phyloP scores from a whole-genome alignment of 2,888 invertebrate species.

The Plutella xylostella region DNA sequence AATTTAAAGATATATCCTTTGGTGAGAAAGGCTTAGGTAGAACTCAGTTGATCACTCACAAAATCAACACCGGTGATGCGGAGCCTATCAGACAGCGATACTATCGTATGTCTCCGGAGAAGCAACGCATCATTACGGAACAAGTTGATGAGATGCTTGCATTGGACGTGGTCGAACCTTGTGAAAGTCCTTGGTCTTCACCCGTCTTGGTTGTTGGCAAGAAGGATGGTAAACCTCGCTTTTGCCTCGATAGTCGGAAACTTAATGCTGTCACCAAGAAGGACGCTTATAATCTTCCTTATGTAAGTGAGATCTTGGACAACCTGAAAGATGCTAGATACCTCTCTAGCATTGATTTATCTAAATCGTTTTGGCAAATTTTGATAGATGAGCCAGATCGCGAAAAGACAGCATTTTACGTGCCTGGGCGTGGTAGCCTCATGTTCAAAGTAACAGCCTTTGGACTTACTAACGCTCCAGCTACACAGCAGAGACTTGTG shows the following conservation, averaged over 20 bases:
- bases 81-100: slow-evolving; percentile 20
- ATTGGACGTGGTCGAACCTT: slow-evolving; percentile 5
- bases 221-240: slow-evolving; percentile 15
- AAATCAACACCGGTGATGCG: slow-evolving; percentile 20
- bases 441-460: slow-evolving; percentile 6
- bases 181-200: slow-evolving; percentile 20
- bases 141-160: not conserved
- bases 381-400: slow-evolving; percentile 12
- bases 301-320: slow-evolving; percentile 8
- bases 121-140: slow-evolving; percentile 10
- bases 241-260: slow-evolving; percentile 19
- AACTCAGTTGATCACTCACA: slow-evolving; percentile 19
- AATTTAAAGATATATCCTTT: slow-evolving; percentile 15
- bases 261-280: slow-evolving; percentile 11
- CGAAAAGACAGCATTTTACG: slow-evolving; percentile 13
- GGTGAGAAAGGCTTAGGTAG: slow-evolving; percentile 16
- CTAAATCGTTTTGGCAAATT: slow-evolving; percentile 7
- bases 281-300: slow-evolving; percentile 2
- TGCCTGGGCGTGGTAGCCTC: slow-evolving; percentile 7
- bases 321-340: slow-evolving; percentile 15
- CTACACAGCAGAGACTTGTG: slow-evolving; percentile 22
- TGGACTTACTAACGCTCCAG: slow-evolving; percentile 20
- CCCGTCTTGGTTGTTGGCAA: slow-evolving; percentile 13
- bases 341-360: slow-evolving; percentile 8
- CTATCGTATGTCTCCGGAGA: slow-evolving; percentile 18